Evolutionary conservation across 2,888 invertebrate genomes (phyloP), one percentile per base, ranked within the genome.

Genomic region (Lacanobia oleracea): DNA sequence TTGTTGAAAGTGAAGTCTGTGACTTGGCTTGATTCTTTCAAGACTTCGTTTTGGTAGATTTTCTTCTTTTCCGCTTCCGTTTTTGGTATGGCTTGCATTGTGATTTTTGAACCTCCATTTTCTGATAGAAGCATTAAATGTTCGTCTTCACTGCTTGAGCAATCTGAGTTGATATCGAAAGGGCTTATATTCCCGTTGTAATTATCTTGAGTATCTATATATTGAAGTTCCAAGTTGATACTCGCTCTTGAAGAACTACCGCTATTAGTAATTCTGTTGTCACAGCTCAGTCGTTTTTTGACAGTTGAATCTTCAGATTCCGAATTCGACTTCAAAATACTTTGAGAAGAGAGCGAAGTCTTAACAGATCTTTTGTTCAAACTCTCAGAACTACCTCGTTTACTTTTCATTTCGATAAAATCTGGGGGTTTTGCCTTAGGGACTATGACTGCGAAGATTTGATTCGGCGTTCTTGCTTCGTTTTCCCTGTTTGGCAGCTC

Each of bases 131-230:
- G 83, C 93, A 96, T 92, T 14, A 96, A 67, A 67, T 96, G 94
- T 61, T 96, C 96, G 57, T 96, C 96, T 87, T 96, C 96, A 54
- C 95, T 95, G 75, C 95, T 95, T 0, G 96, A 96, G 43, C 95
- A 94, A 63, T 96, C 96, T 0, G 96, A 91, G 81, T 96, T 90
- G 0, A 95, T 18, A 61, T 92, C 91, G 79, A 91, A 91, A 1
- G 92, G 91, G 66, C 93, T 93, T 14, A 94, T 91, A 14, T 87
- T 91, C 0, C 87, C 86, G 12, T 89, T 91, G 43, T 90, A 93
- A 9, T 84, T 90, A n/a, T 95, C 95, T 0, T 92, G 89, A 0
- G 89, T 91, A 12, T 94, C 94, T 0, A 96, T 91, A 53, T 95
- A 95, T 66, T 95, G 94, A 0, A 96, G 85, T 81, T 96, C 96